Conservation (phyloP, 2,888 invertebrate genomes). For the Cataglyphis rosenhaueri region DNA sequence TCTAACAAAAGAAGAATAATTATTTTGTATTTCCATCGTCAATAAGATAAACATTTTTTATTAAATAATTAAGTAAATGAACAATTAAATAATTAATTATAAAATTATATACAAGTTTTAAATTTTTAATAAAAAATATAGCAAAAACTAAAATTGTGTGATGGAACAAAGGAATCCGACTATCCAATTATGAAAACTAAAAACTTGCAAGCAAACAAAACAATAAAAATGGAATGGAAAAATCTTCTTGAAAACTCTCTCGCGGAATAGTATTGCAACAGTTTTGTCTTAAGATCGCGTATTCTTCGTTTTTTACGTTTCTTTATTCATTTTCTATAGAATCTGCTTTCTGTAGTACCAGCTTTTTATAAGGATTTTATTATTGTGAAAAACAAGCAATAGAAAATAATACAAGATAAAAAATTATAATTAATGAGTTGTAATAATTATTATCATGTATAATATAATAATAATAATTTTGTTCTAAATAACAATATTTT, state of each 20-base stretch:
- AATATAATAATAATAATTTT: background rate
- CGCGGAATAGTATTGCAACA: conserved; percentile 5
- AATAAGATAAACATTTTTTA: background rate
- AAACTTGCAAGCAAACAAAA: conserved; percentile 8
- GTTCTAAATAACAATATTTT: background rate
- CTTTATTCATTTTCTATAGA: background rate
- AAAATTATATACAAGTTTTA: background rate
- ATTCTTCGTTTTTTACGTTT: background rate
- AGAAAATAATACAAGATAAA: background rate
- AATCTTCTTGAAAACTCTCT: conserved; percentile 1
- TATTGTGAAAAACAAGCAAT: background rate
- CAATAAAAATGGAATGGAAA: background rate
- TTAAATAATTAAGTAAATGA: background rate
- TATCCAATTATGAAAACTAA: background rate
- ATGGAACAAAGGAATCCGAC: background rate
- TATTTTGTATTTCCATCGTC: background rate
- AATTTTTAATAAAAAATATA: background rate
- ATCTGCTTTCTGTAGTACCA: background rate
- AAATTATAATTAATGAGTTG: conserved; percentile 6
- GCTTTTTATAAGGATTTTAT: conserved; percentile 6
- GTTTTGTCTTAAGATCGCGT: background rate
- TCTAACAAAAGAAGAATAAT: background rate
- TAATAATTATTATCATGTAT: background rate
- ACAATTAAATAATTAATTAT: background rate
- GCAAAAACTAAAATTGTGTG: background rate